Evolutionary conservation across 2,113 vertebrate species (phyloP).

Genomic region (Oophaga pumilio): DNA sequence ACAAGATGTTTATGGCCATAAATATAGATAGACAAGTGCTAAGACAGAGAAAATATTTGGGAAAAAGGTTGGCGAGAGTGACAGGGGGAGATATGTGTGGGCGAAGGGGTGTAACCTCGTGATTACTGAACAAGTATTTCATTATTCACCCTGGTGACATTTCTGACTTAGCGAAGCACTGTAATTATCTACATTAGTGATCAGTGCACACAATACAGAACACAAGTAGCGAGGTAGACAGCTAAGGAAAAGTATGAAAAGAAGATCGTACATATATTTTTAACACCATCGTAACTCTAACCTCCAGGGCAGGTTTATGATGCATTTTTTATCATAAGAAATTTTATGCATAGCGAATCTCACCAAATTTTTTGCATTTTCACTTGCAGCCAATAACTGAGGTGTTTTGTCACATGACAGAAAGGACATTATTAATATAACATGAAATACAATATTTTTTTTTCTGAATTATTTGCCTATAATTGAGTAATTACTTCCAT

Average conservation of each 20-base stretch:
- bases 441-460: too few species aligned
- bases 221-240: slow-evolving; percentile 1
- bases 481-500: too few species aligned
- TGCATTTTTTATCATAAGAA: not conserved
- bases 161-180: slow-evolving; percentile 43
- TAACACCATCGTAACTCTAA: not conserved
- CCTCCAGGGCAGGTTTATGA: not conserved
- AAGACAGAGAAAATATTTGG: not conserved
- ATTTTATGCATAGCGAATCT: too few species aligned
- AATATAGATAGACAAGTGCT: not conserved
- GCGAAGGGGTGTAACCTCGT: slow-evolving; percentile 49
- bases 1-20: slow-evolving; percentile 3
- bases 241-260: not conserved
- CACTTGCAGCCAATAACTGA: too few species aligned
- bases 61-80: slow-evolving; percentile 19
- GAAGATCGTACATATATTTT: not conserved
- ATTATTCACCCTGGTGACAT: slow-evolving; percentile 45
- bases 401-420: too few species aligned
- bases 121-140: slow-evolving; percentile 44
- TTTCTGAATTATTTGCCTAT: too few species aligned
- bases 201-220: slow-evolving; percentile 22
- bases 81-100: slow-evolving; percentile 47
- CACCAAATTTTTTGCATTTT: too few species aligned
- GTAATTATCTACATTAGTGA: slow-evolving; percentile 48
- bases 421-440: too few species aligned